Evolutionary conservation across 2,797 vertebrate genomes (phyloP).

Genomic region (Chiroxiphia lanceolata): DNA sequence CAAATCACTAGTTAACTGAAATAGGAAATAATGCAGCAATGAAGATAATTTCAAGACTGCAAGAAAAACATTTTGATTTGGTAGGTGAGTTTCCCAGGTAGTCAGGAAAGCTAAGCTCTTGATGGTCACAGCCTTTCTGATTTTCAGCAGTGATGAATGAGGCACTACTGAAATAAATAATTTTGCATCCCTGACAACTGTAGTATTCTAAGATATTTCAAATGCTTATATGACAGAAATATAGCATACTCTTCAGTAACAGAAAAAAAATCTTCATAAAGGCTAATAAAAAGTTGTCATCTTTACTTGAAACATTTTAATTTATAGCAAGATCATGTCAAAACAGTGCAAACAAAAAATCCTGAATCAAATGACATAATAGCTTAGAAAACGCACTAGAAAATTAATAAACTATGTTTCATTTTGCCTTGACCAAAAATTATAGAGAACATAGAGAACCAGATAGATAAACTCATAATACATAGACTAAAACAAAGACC

Average conservation of each 20-base stretch:
- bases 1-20: background rate
- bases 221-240: slow-evolving; percentile 13
- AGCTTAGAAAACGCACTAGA: background rate
- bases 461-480: background rate
- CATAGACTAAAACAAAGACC: background rate
- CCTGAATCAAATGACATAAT: background rate
- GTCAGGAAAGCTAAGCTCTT: background rate
- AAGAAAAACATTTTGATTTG: background rate
- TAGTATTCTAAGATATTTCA: background rate
- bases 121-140: background rate
- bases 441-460: background rate
- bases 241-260: background rate
- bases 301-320: background rate
- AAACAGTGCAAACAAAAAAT: background rate
- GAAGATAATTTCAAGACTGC: background rate
- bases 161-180: background rate
- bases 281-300: background rate
- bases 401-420: background rate
- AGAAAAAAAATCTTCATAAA: slow-evolving; percentile 13
- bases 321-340: background rate
- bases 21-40: background rate
- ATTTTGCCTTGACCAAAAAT: background rate
- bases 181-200: background rate
- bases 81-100: background rate
- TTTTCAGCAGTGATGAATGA: background rate